Conservation (phyloP, 2,113 vertebrate genomes). For the Ophthalmolycus amberensis region DNA sequence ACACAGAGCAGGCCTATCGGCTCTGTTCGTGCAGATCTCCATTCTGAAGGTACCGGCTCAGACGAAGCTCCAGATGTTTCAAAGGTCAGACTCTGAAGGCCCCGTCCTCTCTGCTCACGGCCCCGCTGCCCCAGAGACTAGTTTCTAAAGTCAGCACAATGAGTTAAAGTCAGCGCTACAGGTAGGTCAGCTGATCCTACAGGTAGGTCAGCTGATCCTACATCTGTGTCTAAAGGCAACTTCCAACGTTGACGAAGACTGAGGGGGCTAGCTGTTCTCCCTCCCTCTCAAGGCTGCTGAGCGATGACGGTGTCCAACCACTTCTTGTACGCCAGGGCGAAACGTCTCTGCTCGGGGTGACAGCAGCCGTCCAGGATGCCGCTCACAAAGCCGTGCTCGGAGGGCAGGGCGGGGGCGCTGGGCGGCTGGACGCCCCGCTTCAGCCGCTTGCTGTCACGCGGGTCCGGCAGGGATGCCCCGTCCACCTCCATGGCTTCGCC, state of each 20-base stretch:
- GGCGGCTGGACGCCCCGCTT: constrained; percentile 87
- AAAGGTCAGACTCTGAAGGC: background rate
- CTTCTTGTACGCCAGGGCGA: constrained; percentile 91
- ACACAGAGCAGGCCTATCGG: background rate
- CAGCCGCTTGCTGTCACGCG: constrained; percentile 90
- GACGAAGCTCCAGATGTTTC: constrained; percentile 49
- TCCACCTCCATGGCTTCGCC: constrained; percentile 89
- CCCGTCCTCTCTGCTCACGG: constrained; percentile 11
- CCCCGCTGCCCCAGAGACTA: background rate
- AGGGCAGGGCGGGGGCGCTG: constrained; percentile 76
- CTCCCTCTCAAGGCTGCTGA: constrained; percentile 79
- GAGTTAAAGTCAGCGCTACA: constrained; percentile 34
- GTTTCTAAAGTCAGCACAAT: constrained; percentile 23
- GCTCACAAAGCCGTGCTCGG: constrained; percentile 89
- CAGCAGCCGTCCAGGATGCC: constrained; percentile 85
- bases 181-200: constrained; percentile 39
- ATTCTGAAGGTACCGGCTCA: constrained; percentile 71
- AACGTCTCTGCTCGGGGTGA: constrained; percentile 88
- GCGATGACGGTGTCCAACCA: constrained; percentile 91
- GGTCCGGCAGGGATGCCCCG: constrained; percentile 77
- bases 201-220: constrained; percentile 38
- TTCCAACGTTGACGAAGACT: constrained; percentile 21
- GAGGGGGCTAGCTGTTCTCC: background rate
- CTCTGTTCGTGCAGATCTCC: constrained; percentile 31
- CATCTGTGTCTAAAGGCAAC: constrained; percentile 53